Percentiles rank a stretch among this genome's conserved stretches.
phyloP scores from a whole-genome alignment of 2,113 vertebrate species.

The Reinhardtius hippoglossoides region DNA sequence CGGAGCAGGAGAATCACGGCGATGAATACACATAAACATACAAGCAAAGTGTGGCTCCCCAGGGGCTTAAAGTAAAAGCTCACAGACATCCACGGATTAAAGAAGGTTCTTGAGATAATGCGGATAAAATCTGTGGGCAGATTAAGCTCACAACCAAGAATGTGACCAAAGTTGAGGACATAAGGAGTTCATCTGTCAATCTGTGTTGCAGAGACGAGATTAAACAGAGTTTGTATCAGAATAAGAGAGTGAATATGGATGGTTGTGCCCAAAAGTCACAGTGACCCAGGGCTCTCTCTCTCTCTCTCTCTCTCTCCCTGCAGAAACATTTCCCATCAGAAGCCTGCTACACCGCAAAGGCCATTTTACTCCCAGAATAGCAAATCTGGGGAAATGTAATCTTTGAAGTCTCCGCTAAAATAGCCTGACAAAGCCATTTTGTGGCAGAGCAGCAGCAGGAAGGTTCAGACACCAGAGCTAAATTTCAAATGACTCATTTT shows the following conservation, averaged over 20 bases:
- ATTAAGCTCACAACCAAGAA: slow-evolving; percentile 54
- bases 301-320: slow-evolving; percentile 13
- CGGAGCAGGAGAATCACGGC: neutral
- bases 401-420: slow-evolving; percentile 65
- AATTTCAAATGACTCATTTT: slow-evolving; percentile 50
- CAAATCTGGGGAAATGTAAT: slow-evolving; percentile 71
- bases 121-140: slow-evolving; percentile 22
- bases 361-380: slow-evolving; percentile 73
- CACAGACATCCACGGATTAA: slow-evolving; percentile 58
- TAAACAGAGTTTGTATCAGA: slow-evolving; percentile 6
- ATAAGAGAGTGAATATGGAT: neutral
- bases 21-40: slow-evolving; percentile 24
- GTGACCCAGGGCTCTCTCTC: slow-evolving; percentile 49
- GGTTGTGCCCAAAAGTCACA: slow-evolving; percentile 45
- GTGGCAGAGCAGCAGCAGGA: slow-evolving; percentile 41
- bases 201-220: slow-evolving; percentile 1
- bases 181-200: slow-evolving; percentile 44
- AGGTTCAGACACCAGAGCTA: slow-evolving; percentile 32
- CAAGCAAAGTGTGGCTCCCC: slow-evolving; percentile 7
- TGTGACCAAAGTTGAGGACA: slow-evolving; percentile 34
- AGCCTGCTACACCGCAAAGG: slow-evolving; percentile 64
- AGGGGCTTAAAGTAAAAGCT: slow-evolving; percentile 32
- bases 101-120: slow-evolving; percentile 55
- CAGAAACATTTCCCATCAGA: slow-evolving; percentile 65
- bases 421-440: slow-evolving; percentile 58